phyloP scores from a whole-genome alignment of 2,113 vertebrate genomes.

The Turnix velox region DNA sequence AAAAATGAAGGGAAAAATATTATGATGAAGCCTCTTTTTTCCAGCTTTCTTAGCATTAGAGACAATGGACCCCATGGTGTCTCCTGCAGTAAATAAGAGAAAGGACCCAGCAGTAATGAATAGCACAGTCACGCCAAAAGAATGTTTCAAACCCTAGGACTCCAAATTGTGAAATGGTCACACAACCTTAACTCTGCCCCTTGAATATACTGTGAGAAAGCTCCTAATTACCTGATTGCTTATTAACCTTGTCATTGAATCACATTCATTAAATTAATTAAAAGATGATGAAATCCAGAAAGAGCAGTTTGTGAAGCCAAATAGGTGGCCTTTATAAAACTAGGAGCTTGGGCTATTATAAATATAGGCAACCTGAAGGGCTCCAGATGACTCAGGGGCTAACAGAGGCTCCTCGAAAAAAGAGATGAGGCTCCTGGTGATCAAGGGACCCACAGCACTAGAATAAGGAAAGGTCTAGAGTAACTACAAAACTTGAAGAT shows the following conservation, averaged over 20 bases:
- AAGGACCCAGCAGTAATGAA: not conserved
- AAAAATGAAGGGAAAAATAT: not conserved
- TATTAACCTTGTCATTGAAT: not conserved
- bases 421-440: not conserved
- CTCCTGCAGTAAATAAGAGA: not conserved
- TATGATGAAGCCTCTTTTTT: not conserved
- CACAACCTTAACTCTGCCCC: not conserved
- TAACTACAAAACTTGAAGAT: not conserved
- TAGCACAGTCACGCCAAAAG: not conserved
- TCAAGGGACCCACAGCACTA: not conserved
- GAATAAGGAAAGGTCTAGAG: not conserved
- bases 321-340: not conserved
- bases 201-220: not conserved
- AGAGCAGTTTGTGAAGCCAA: not conserved
- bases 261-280: not conserved
- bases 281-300: not conserved
- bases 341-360: not conserved
- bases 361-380: not conserved
- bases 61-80: not conserved
- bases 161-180: not conserved
- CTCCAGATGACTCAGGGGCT: not conserved
- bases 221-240: not conserved
- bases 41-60: not conserved
- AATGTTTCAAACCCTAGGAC: not conserved
- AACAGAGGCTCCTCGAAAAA: not conserved